Percentiles rank a stretch among this genome's conserved stretches.
phyloP scores from a whole-genome alignment of 2,113 vertebrate genomes.

The Psettodes erumei region DNA sequence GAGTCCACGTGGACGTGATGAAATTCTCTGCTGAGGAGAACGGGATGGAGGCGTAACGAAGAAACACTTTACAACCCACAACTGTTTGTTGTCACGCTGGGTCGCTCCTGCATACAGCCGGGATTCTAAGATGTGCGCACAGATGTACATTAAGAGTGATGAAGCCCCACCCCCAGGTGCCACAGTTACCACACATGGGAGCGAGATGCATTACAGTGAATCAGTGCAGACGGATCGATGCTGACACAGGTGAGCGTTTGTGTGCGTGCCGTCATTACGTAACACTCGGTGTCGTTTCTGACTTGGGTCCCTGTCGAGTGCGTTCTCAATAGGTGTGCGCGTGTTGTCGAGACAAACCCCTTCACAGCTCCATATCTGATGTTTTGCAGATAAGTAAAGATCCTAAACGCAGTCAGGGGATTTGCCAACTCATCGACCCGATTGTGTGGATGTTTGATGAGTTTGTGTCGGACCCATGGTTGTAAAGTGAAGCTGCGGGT shows the following conservation, averaged over 20 bases:
- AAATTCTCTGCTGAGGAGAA: too few species aligned
- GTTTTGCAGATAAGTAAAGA: slow-evolving; percentile 10
- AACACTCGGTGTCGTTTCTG: slow-evolving; percentile 42
- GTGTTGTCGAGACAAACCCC: slow-evolving; percentile 13
- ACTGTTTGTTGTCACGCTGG: too few species aligned
- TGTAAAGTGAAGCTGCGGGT: slow-evolving; percentile 9
- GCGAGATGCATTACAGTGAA: slow-evolving; percentile 11
- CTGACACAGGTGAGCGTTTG: slow-evolving; percentile 27
- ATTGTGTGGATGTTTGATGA: slow-evolving; percentile 28
- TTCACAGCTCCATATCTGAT: slow-evolving; percentile 12
- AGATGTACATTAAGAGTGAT: too few species aligned
- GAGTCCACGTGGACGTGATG: too few species aligned
- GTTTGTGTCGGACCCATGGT: slow-evolving; percentile 18
- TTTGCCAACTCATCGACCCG: slow-evolving; percentile 24
- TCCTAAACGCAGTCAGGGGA: not conserved
- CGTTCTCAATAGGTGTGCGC: slow-evolving; percentile 33
- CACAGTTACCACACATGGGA: slow-evolving; percentile 3
- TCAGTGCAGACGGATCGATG: slow-evolving; percentile 33
- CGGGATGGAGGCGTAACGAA: too few species aligned
- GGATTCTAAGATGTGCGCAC: not conserved
- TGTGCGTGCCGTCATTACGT: slow-evolving; percentile 10
- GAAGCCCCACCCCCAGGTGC: too few species aligned
- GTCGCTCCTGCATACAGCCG: too few species aligned
- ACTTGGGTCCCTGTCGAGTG: slow-evolving; percentile 1
- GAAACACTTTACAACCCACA: not conserved